A percentile compares a stretch with the other conserved stretches of the same genome.
These are phyloP conservation scores for Celastrina argiolus DNA, from an alignment of 2,888 invertebrate genomes.

Conservation along the genomic window DNA sequence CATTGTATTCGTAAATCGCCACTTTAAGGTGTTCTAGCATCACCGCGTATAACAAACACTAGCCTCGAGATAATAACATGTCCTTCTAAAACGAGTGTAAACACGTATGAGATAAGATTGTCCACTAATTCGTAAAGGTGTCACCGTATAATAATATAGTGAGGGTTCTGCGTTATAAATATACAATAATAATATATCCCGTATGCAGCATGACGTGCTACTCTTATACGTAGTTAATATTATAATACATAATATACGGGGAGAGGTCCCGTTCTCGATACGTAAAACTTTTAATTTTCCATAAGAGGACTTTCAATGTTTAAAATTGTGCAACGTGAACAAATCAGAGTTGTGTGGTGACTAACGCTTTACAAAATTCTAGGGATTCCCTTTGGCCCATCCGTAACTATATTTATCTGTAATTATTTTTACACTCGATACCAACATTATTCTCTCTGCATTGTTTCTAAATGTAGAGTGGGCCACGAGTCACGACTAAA, in stretches of 20 bases:
- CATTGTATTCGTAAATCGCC: neutral
- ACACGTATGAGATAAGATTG: conserved; percentile 19
- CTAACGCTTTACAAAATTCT: neutral
- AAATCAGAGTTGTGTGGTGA: neutral
- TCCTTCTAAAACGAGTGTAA: conserved; percentile 16
- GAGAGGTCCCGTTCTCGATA: too few species aligned
- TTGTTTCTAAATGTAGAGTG: neutral
- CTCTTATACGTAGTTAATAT: too few species aligned
- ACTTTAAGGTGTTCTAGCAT: conserved; percentile 17
- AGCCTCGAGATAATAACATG: conserved; percentile 20
- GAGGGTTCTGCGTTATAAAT: neutral
- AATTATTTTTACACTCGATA: neutral
- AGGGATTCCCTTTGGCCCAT: neutral
- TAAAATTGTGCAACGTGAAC: neutral
- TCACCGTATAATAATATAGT: neutral
- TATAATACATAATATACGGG: too few species aligned
- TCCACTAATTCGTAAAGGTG: conserved; percentile 4
- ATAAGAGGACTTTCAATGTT: neutral
- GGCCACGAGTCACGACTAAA: neutral
- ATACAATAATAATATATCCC: neutral
- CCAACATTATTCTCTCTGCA: neutral
- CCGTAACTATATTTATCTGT: neutral
- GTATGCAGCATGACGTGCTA: too few species aligned
- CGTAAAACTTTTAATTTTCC: neutral
- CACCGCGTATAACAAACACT: conserved; percentile 26